Percentiles rank a stretch among this genome's conserved stretches.
Conservation (phyloP, 2,888 invertebrate species). For the Philereme vetulata region DNA sequence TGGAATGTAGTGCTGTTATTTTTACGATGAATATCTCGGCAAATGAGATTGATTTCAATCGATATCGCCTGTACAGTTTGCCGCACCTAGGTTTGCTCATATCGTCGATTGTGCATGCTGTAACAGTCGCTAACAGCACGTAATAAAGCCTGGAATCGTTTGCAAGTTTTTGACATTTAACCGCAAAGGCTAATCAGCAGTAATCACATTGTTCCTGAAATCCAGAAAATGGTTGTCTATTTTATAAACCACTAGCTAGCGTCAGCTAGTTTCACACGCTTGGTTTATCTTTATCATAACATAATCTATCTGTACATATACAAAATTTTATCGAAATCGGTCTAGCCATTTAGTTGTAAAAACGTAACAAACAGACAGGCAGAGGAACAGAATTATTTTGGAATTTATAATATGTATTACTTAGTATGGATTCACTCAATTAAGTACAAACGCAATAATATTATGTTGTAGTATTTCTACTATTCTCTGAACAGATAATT, state of each 20-base stretch:
- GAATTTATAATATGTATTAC: no score
- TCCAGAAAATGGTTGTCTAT: constrained; percentile 15
- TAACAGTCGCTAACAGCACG: constrained; percentile 8
- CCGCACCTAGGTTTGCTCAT: constrained; percentile 35
- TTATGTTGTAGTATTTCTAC: no score
- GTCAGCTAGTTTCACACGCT: no score
- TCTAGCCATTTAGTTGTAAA: no score
- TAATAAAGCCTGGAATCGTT: constrained; percentile 23
- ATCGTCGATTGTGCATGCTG: constrained; percentile 27
- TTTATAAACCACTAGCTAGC: neutral
- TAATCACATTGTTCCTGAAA: constrained; percentile 16
- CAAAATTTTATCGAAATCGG: no score
- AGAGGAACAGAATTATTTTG: no score
- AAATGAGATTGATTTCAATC: constrained; percentile 36
- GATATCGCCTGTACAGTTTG: constrained; percentile 33
- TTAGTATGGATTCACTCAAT: no score
- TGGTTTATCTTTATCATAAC: no score
- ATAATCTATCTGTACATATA: no score
- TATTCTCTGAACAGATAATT: no score
- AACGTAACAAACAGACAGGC: no score
- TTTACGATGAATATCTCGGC: constrained; percentile 12
- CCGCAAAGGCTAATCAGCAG: neutral
- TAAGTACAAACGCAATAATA: no score
- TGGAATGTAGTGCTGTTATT: constrained; percentile 2
- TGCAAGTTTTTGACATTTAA: constrained; percentile 27